Conservation (phyloP, 2,888 invertebrate genomes). For the Agonopterix arenella region DNA sequence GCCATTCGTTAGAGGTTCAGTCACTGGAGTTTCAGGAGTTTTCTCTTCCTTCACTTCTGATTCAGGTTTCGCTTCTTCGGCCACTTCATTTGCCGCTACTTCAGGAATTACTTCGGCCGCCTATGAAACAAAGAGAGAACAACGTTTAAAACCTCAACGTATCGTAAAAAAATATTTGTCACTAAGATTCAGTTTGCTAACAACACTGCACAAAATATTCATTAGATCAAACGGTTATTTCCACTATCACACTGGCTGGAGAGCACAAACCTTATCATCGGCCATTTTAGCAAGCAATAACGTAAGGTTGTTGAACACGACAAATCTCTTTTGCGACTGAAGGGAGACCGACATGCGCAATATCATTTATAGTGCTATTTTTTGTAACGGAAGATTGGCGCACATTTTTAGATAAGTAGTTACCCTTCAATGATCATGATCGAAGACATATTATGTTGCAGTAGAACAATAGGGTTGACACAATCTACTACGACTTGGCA, state of each 20-base stretch:
- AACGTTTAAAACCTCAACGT: not conserved
- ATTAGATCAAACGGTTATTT: no score
- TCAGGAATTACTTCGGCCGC: conserved; percentile 55
- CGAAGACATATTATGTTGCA: conserved; percentile 48
- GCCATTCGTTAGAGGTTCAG: conserved; percentile 67
- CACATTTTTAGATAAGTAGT: conserved; percentile 51
- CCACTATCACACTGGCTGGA: no score
- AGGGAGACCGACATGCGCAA: conserved; percentile 36
- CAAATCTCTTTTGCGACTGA: conserved; percentile 44
- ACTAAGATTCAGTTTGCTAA: no score
- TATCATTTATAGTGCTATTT: conserved; percentile 50
- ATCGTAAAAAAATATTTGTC: no score
- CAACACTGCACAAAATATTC: no score
- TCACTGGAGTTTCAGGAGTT: conserved; percentile 68
- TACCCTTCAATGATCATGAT: conserved; percentile 60
- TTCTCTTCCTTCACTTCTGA: conserved; percentile 54
- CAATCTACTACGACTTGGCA: not conserved
- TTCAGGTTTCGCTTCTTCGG: conserved; percentile 45
- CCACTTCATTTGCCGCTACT: conserved; percentile 39
- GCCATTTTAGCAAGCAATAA: conserved; percentile 35
- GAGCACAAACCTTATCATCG: conserved; percentile 37
- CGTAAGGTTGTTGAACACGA: conserved; percentile 20
- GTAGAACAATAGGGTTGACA: conserved; percentile 39
- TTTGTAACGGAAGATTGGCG: conserved; percentile 53
- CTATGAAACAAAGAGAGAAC: conserved; percentile 35